A percentile compares a stretch with the other conserved stretches of the same genome.
Conservation (phyloP, 2,797 vertebrate species). For the Malacoctenus gilli region DNA sequence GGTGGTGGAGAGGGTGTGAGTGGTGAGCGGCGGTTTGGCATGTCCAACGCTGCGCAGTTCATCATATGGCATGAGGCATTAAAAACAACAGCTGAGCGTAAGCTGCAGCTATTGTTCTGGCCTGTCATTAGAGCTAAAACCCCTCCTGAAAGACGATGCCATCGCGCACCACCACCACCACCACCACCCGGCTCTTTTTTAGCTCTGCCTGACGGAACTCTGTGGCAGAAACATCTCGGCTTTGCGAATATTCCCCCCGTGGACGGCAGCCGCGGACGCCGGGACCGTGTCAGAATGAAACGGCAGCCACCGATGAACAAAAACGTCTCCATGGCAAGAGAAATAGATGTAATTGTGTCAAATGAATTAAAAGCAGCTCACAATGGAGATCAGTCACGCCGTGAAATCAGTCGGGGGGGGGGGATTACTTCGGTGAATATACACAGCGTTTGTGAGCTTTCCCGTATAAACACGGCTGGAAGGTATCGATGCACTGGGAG, state of each 20-base stretch:
- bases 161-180: constrained; percentile 34
- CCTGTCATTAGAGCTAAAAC: constrained; percentile 68
- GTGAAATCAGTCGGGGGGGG: too few relatives aligned
- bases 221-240: constrained; percentile 57
- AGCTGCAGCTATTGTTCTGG: constrained; percentile 79
- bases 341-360: constrained; percentile 12
- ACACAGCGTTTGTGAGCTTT: constrained; percentile 23
- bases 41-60: constrained; percentile 72
- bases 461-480: constrained; percentile 30
- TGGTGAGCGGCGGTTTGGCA: constrained; percentile 51
- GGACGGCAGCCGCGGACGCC: constrained; percentile 38
- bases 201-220: constrained; percentile 51
- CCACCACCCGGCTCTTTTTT: constrained; percentile 56
- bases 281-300: constrained; percentile 33
- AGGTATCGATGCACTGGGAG: constrained; percentile 33
- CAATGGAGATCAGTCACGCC: constrained; percentile 19
- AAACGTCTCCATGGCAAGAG: neutral
- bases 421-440: constrained; percentile 35
- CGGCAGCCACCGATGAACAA: constrained; percentile 31
- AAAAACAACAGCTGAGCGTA: constrained; percentile 80
- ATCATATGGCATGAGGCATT: constrained; percentile 70
- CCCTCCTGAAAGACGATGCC: constrained; percentile 71
- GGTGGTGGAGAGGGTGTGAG: constrained; percentile 32
- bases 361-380: constrained; percentile 31
- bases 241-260: constrained; percentile 52